Base-by-base conservation (phyloP, 1,140 invertebrate species). In the Helicoverpa zea region DNA sequence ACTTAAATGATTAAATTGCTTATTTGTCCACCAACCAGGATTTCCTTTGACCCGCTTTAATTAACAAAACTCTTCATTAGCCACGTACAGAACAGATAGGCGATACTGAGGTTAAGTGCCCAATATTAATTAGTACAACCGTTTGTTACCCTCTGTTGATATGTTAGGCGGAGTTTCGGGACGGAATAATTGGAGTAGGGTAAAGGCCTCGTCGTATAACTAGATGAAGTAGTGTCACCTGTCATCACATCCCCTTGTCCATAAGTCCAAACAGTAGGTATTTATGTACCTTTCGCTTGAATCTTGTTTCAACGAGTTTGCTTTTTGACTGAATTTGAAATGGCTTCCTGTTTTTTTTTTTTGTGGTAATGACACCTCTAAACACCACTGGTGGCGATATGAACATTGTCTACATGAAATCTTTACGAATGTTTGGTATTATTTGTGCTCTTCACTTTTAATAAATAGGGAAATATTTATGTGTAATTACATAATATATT, bases 41-140 rank as follows among this genome's bases (percentile, higher is more conserved):
- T 61, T 52, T 18, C 13, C 49, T 29, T 72, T 52, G 18, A 72
- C 49, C 49, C 49, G 10, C 3, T 54, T 52, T 72, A 70, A 30
- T 54, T 54, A 72, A 72, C 68, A 30, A 72, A 72, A 72, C 68
- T 72, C 68, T 72, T 54, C 68, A 72, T 70, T 52, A 70, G 49
- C 13, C 43, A 72, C 49, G 68, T 30, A 54, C 30, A 54, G 68
- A 72, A 54, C 47, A 51, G 68, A 72, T 52, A 72, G 68, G 68
- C 23, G 49, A 72, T 72, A 72, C 68, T 30, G 49, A 72, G 68
- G 49, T 72, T 54, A 72, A 72, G 68, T 72, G 49, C 68, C 23
- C 66, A 72, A 72, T 72, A 72, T 72, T 72, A 72, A 72, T 72
- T 72, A 72, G 68, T 72, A 72, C 68, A 72, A 72, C 68, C 49